A percentile compares a stretch with the other conserved stretches of the same genome.
phyloP scores from a whole-genome alignment of 2,888 invertebrate species.

The Drosophila fungiperda region DNA sequence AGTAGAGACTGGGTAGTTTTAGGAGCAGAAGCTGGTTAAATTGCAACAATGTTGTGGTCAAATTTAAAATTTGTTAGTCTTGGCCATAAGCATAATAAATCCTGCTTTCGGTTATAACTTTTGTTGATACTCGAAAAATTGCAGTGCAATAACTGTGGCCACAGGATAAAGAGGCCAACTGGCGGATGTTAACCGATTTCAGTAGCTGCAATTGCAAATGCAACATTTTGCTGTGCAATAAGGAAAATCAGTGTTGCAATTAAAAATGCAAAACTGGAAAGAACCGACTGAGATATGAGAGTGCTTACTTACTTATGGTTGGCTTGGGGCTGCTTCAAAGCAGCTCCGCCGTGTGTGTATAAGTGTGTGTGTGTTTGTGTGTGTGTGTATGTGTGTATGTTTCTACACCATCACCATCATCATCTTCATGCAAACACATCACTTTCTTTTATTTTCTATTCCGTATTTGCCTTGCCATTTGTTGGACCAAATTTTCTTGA shows the following conservation, averaged over 20 bases:
- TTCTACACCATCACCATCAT: constrained; percentile 24
- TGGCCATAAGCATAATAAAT: constrained; percentile 54
- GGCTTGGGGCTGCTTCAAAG: constrained; percentile 18
- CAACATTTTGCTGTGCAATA: constrained; percentile 29
- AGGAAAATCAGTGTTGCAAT: constrained; percentile 33
- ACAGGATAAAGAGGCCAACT: constrained; percentile 28
- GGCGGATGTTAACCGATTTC: constrained; percentile 15
- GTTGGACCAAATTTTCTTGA: constrained; percentile 70
- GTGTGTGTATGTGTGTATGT: constrained; percentile 35
- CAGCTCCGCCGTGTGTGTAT: constrained; percentile 3
- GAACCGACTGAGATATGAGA: constrained; percentile 36
- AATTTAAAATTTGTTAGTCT: constrained; percentile 63
- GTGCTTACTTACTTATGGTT: constrained; percentile 40
- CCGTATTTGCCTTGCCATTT: constrained; percentile 76
- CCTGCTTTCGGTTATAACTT: constrained; percentile 44
- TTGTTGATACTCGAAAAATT: constrained; percentile 39
- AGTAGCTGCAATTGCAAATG: constrained; percentile 30
- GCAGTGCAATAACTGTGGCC: constrained; percentile 39
- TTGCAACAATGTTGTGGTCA: constrained; percentile 32
- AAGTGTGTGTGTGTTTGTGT: constrained; percentile 25
- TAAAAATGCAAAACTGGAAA: constrained; percentile 26
- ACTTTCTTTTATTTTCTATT: constrained; percentile 40
- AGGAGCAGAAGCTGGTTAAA: background rate
- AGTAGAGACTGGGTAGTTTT: background rate
- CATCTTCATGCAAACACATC: constrained; percentile 59